A percentile compares a stretch with the other conserved stretches of the same genome.
phyloP scores from a whole-genome alignment of 2,797 vertebrate species.

The Xyrichtys novacula region DNA sequence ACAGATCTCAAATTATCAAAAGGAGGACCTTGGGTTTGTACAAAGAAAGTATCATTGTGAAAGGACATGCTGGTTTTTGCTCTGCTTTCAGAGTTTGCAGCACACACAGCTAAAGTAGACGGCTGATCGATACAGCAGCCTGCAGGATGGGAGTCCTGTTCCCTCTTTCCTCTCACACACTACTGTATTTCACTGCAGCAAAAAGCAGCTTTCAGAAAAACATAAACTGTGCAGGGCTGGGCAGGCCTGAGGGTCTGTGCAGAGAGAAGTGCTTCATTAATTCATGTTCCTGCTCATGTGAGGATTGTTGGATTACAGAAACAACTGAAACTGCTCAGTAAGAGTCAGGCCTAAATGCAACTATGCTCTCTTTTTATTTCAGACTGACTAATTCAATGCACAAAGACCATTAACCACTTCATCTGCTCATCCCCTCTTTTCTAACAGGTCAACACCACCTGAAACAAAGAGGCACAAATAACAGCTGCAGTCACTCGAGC shows the following conservation, averaged over 20 bases:
- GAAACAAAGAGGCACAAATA: slow-evolving; percentile 56
- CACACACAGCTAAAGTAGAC: slow-evolving; percentile 76
- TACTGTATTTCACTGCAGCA: slow-evolving; percentile 78
- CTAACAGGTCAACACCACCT: slow-evolving; percentile 50
- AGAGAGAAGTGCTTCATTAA: slow-evolving; percentile 19
- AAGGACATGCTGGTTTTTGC: slow-evolving; percentile 34
- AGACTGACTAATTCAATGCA: neutral
- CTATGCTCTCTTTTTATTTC: too few relatives aligned
- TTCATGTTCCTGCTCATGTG: slow-evolving; percentile 10
- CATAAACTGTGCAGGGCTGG: slow-evolving; percentile 32
- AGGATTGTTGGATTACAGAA: slow-evolving; percentile 22
- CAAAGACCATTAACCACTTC: neutral
- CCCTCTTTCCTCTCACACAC: slow-evolving; percentile 52
- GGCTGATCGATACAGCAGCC: slow-evolving; percentile 79
- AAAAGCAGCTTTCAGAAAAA: slow-evolving; percentile 64
- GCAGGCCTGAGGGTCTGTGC: slow-evolving; percentile 10
- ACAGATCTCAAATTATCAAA: slow-evolving; percentile 1
- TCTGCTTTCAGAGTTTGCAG: slow-evolving; percentile 66
- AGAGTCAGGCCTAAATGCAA: too few relatives aligned
- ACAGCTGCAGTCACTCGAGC: slow-evolving; percentile 34
- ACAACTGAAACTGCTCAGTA: neutral
- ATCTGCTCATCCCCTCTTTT: slow-evolving; percentile 13
- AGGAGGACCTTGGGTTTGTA: slow-evolving; percentile 5
- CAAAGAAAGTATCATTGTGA: slow-evolving; percentile 24
- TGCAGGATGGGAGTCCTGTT: slow-evolving; percentile 69